Conservation (phyloP, 2,797 vertebrate genomes). For the Paramormyrops hopkinsi region DNA sequence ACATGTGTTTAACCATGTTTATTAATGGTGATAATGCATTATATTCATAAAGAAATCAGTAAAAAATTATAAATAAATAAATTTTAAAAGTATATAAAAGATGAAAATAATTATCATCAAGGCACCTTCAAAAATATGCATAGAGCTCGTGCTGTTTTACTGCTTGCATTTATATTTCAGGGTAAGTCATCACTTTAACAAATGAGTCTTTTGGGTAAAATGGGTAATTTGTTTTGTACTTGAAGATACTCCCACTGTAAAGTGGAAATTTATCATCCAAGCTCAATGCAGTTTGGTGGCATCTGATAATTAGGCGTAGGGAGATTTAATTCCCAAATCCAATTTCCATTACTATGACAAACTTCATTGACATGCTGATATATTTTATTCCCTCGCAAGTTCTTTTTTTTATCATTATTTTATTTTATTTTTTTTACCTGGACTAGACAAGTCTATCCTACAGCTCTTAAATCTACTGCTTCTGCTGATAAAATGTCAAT, state of each 20-base stretch:
- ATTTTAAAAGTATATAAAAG: background rate
- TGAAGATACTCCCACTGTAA: conserved; percentile 20
- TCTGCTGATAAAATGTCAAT: background rate
- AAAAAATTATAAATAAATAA: background rate
- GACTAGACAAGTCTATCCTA: background rate
- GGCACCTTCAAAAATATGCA: background rate
- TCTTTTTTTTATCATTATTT: conserved; percentile 23
- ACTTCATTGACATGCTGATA: conserved; percentile 53
- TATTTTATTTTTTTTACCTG: background rate
- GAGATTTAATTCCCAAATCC: conserved; percentile 53
- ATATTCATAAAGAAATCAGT: background rate
- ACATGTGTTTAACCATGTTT: background rate
- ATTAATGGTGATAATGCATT: background rate
- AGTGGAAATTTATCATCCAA: conserved; percentile 28
- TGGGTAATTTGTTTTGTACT: conserved; percentile 8
- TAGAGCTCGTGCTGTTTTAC: background rate
- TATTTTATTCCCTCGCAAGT: conserved; percentile 45
- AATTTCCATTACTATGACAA: conserved; percentile 56
- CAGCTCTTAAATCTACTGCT: background rate
- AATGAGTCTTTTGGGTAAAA: background rate
- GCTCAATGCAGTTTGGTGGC: conserved; percentile 43
- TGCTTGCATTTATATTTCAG: background rate
- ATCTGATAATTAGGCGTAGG: conserved; percentile 52
- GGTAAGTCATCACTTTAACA: background rate
- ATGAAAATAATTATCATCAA: conserved; percentile 1